These are phyloP conservation scores for Anguilla anguilla DNA, from an alignment of 2,797 vertebrate genomes.

Conservation along the genomic window DNA sequence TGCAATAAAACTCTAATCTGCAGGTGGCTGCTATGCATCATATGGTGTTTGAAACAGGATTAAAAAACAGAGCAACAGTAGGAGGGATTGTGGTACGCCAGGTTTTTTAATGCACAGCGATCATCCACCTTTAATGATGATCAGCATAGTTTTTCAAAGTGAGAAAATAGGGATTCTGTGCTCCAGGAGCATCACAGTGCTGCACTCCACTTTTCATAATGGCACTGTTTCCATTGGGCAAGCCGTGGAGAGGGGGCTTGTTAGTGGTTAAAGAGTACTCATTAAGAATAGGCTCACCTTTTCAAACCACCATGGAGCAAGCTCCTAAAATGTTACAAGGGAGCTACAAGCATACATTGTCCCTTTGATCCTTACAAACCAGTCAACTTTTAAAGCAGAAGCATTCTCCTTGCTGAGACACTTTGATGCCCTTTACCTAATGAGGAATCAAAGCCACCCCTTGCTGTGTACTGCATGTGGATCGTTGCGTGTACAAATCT, in stretches of 20 bases:
- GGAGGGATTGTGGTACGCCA: neutral
- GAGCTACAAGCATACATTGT: neutral
- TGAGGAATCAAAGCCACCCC: neutral
- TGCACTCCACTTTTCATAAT: neutral
- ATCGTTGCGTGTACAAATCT: neutral
- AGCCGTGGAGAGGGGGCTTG: neutral
- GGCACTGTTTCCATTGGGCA: neutral
- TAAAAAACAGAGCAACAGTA: neutral
- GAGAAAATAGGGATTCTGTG: neutral
- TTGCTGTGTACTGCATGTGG: too few relatives aligned
- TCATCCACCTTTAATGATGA: neutral
- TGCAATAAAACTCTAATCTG: neutral
- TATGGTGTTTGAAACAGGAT: neutral
- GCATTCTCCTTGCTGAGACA: neutral
- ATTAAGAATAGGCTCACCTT: neutral
- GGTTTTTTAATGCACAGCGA: neutral
- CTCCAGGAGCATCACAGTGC: neutral
- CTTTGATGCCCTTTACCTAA: neutral
- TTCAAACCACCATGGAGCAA: neutral
- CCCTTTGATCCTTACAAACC: neutral
- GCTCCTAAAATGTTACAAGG: neutral
- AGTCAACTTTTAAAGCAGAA: neutral
- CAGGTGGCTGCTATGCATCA: neutral
- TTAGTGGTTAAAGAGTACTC: neutral
- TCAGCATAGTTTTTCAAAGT: neutral